These are phyloP conservation scores for Pseudomyrmex dendroicus DNA, from an alignment of 1,140 invertebrate species.

Conservation along the genomic window DNA sequence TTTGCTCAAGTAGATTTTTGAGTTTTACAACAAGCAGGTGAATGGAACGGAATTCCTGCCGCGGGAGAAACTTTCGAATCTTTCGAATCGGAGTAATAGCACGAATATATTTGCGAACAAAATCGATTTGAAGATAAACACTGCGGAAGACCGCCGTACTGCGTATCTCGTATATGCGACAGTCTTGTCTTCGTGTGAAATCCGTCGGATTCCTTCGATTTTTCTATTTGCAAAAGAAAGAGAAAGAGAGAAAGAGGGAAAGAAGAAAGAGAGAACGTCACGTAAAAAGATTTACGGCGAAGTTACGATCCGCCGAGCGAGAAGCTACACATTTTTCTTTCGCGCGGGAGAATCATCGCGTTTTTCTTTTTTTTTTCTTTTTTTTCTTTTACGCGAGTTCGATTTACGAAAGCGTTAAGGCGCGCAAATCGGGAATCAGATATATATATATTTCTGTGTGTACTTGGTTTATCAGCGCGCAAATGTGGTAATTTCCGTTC, in stretches of 20 bases:
- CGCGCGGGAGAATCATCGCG: not conserved
- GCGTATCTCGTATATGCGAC: no score
- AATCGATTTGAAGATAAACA: not conserved
- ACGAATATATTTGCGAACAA: not conserved
- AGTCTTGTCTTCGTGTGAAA: no score
- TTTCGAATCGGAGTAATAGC: not conserved
- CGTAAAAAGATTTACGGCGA: not conserved
- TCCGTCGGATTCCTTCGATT: not conserved
- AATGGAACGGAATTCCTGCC: not conserved
- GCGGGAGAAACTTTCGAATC: constrained; percentile 2
- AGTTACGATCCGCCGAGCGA: not conserved
- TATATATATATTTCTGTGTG: not conserved
- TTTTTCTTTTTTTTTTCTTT: not conserved
- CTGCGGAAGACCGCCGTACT: no score
- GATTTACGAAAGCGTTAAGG: not conserved
- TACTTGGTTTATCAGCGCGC: not conserved
- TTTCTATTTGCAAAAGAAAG: not conserved
- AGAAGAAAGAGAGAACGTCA: no score
- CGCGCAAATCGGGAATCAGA: not conserved
- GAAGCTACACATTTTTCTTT: not conserved
- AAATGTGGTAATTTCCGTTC: constrained; percentile 18
- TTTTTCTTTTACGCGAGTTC: not conserved
- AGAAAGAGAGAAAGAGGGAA: no score
- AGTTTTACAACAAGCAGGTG: not conserved
- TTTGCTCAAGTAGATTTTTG: constrained; percentile 3